These are phyloP conservation scores for Zootermopsis nevadensis DNA, from an alignment of 2,888 invertebrate species.

Conservation along the genomic window DNA sequence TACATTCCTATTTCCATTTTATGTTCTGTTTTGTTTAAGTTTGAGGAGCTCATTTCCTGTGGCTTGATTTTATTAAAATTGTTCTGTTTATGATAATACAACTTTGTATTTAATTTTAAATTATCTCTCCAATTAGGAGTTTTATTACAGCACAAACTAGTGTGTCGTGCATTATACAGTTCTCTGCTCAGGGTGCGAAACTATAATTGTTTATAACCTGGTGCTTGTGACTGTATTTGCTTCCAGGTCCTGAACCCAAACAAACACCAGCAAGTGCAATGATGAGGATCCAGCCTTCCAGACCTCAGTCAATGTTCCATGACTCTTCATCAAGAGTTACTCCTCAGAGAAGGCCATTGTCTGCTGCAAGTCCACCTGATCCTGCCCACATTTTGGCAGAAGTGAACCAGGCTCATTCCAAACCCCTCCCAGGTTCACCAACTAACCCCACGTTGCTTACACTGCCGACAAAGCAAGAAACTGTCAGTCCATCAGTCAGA, in stretches of 20 bases:
- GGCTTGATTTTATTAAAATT: too few relatives aligned
- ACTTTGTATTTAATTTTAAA: too few relatives aligned
- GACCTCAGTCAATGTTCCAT: conserved; percentile 42
- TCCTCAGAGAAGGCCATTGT: conserved; percentile 28
- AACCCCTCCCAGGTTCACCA: not conserved
- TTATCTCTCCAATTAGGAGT: too few relatives aligned
- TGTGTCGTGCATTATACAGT: too few relatives aligned
- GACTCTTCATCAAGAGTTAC: conserved; percentile 11
- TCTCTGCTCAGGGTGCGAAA: too few relatives aligned
- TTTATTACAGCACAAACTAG: too few relatives aligned
- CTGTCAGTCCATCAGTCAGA: not conserved
- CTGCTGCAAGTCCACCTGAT: conserved; percentile 36
- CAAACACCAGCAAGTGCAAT: conserved; percentile 30
- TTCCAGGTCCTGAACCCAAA: conserved; percentile 36
- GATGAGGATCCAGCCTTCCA: conserved; percentile 35
- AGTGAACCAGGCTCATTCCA: conserved; percentile 12
- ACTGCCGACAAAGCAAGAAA: not conserved
- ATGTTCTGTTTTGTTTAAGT: too few relatives aligned
- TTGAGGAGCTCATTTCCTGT: too few relatives aligned
- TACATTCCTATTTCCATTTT: too few relatives aligned
- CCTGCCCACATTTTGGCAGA: conserved; percentile 27
- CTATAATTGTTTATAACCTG: too few relatives aligned
- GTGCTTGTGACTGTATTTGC: not conserved
- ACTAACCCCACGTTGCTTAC: conserved; percentile 27
- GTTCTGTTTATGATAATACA: too few relatives aligned